Evolutionary conservation across 2,113 vertebrate genomes (phyloP), one percentile per base, ranked within the genome.

Genomic region (Sander lucioperca): DNA sequence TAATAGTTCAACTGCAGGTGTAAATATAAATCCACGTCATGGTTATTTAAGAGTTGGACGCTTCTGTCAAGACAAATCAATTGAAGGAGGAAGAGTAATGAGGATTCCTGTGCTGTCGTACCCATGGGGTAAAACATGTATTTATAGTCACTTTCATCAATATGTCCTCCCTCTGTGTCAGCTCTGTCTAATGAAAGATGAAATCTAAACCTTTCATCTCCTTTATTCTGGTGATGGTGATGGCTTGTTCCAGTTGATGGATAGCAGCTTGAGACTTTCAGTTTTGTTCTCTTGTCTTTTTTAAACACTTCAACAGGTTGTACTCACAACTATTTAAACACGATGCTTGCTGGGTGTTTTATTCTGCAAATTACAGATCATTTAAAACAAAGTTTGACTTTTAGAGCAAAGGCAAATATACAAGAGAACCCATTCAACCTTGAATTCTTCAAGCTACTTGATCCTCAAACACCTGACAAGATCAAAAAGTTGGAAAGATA

Each of bases 121-220:
- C 79, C 94, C 91, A 56, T 19, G 70, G 92, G 91, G 86, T 83
- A 84, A 91, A 90, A 87, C 84, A 48, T 91, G 89, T 94, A 94
- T 93, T 94, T 91, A 81, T 88, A 89, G 86, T 74, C 59, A 4
- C 64, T 79, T 69, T 58, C 84, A 90, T 94, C 93, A 90, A 90
- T 94, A 90, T 18, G 54, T 82, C 50, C 84, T 39, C 75, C 75
- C 62, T 74, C 64, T 1, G 73, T 66, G 84, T 81, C 70, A 33
- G 79, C 77, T 75, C 58, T 0, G 4, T 74, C 63, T 68, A 45
- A 71, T 77, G 39, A 39, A 39, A 39, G 39, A 39, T 39, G 9
- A 39, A 39, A 39, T 39, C 39, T 10, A 8, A 39, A 39, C 39
- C 39, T 74, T 85, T 85, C 71, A 72, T 86, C 74, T 63, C 56